phyloP scores from a whole-genome alignment of 2,888 invertebrate species.

The Adela reaumurella region DNA sequence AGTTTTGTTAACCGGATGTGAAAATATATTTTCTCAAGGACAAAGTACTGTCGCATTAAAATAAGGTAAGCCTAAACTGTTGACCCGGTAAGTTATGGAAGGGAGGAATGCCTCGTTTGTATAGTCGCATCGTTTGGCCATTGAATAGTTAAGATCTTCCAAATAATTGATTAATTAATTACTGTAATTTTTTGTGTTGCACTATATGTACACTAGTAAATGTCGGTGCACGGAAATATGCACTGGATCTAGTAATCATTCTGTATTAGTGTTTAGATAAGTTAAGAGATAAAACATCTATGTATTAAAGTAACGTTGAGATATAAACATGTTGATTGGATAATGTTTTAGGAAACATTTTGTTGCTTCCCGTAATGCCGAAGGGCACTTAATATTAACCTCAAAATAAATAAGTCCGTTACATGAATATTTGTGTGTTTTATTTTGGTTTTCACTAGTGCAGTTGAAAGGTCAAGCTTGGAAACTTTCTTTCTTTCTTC shows the following conservation, averaged over 20 bases:
- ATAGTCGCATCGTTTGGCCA: too few species aligned
- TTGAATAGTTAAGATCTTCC: neutral
- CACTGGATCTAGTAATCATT: conserved; percentile 18
- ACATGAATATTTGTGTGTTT: conserved; percentile 18
- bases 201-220: conserved; percentile 4
- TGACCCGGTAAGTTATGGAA: too few species aligned
- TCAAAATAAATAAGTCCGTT: conserved; percentile 38
- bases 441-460: too few species aligned
- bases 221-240: conserved; percentile 8
- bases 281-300: conserved; percentile 20
- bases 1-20: too few species aligned
- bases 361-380: conserved; percentile 33
- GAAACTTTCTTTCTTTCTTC: too few species aligned
- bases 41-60: too few species aligned
- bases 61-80: too few species aligned
- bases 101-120: too few species aligned
- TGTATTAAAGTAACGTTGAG: conserved; percentile 24
- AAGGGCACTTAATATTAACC: conserved; percentile 42
- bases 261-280: conserved; percentile 17
- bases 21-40: too few species aligned
- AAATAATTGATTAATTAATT: neutral
- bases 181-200: conserved; percentile 7
- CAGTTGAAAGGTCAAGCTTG: too few species aligned
- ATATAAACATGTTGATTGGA: conserved; percentile 34
- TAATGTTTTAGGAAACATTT: conserved; percentile 42